phyloP scores from a whole-genome alignment of 2,888 invertebrate species.

The Drosophila emarginata region DNA sequence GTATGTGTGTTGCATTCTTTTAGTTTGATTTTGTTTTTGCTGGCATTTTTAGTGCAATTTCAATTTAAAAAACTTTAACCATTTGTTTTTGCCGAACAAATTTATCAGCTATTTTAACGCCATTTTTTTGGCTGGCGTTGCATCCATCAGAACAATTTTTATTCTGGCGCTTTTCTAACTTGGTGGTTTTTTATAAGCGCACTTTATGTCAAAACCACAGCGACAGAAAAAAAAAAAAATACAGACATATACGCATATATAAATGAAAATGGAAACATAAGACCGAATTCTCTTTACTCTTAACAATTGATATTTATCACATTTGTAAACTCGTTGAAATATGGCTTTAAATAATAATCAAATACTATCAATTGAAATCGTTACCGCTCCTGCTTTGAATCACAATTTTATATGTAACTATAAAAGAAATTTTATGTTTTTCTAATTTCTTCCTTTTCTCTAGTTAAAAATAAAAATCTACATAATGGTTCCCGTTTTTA shows the following conservation, averaged over 20 bases:
- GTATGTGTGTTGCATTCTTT: background rate
- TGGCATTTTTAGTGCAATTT: slow-evolving; percentile 67
- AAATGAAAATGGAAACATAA: background rate
- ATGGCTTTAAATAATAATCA: no score
- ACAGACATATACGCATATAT: slow-evolving; percentile 27
- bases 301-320: no score
- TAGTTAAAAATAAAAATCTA: no score
- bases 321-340: no score
- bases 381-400: no score
- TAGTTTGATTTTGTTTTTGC: slow-evolving; percentile 4
- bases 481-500: no score
- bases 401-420: no score
- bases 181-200: slow-evolving; percentile 73
- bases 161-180: slow-evolving; percentile 67
- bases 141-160: slow-evolving; percentile 71
- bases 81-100: slow-evolving; percentile 62
- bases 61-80: slow-evolving; percentile 72
- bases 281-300: background rate
- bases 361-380: no score
- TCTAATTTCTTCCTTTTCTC: no score
- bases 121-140: slow-evolving; percentile 53
- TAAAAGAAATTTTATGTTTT: no score
- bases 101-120: slow-evolving; percentile 72
- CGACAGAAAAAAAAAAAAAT: slow-evolving; percentile 39
- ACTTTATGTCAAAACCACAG: slow-evolving; percentile 76